Evolutionary conservation across 2,797 vertebrate species (phyloP).

Genomic region (Muscicapa striata): DNA sequence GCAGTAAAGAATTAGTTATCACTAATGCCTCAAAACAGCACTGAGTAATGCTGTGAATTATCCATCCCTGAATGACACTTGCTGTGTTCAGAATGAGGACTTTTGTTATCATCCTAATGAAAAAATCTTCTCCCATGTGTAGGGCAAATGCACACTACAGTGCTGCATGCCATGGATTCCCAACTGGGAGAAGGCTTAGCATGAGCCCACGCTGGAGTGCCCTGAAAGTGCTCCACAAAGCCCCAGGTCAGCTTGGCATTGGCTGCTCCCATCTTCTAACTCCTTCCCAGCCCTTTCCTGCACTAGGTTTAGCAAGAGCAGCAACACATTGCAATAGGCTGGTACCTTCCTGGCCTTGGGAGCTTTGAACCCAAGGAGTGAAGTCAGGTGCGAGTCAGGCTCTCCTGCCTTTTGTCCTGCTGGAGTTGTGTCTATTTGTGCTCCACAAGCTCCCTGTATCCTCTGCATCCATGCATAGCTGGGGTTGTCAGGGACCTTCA

Average conservation of each 20-base stretch:
- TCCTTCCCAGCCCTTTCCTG: background rate
- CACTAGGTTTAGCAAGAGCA: background rate
- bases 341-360: background rate
- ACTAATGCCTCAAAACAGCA: slow-evolving; percentile 4
- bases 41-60: slow-evolving; percentile 5
- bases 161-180: background rate
- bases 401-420: background rate
- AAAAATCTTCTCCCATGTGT: background rate
- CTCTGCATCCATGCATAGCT: background rate
- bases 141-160: background rate
- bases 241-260: background rate
- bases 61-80: background rate
- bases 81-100: background rate
- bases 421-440: background rate
- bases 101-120: background rate
- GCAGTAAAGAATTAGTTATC: slow-evolving; percentile 13
- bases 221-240: background rate
- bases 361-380: background rate
- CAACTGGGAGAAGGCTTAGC: background rate
- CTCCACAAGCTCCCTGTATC: background rate
- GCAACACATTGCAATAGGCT: background rate
- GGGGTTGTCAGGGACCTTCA: background rate
- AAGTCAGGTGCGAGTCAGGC: background rate
- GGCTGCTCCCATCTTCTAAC: background rate
- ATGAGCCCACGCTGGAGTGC: background rate